Evolutionary conservation across 2,888 invertebrate genomes (phyloP).

Genomic region (Amiota minor): DNA sequence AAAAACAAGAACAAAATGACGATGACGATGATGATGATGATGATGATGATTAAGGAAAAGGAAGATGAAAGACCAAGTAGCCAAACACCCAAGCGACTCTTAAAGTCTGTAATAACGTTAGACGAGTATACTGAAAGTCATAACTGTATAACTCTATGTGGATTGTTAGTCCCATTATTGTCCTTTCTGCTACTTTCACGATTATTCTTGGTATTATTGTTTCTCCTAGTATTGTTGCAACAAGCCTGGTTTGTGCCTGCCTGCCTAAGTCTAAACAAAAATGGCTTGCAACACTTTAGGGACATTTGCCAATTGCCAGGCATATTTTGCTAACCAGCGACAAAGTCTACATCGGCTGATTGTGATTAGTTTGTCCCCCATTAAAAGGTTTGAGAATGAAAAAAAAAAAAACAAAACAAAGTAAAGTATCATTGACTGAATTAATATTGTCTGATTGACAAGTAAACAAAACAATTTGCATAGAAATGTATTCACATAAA

Average conservation of each 20-base stretch:
- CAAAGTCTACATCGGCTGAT: not conserved
- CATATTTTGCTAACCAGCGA: not conserved
- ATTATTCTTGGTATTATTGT: too few species aligned
- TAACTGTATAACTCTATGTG: not conserved
- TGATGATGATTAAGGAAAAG: not conserved
- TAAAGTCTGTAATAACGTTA: slow-evolving; percentile 17
- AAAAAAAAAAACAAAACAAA: too few species aligned
- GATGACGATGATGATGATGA: not conserved
- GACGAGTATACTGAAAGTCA: slow-evolving; percentile 7
- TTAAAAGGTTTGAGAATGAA: too few species aligned
- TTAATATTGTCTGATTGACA: too few species aligned
- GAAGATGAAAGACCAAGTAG: too few species aligned
- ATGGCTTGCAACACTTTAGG: slow-evolving; percentile 25
- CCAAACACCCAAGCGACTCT: not conserved
- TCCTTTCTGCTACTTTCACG: not conserved
- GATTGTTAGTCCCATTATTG: not conserved
- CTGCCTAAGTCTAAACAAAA: not conserved
- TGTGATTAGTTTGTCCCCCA: too few species aligned
- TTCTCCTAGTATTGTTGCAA: not conserved
- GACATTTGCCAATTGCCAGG: slow-evolving; percentile 16
- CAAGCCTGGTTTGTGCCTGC: not conserved
- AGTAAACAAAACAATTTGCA: too few species aligned
- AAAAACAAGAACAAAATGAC: not conserved
- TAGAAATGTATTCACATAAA: too few species aligned
- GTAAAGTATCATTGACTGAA: too few species aligned